Evolutionary conservation across 2,888 invertebrate genomes (phyloP), one percentile per base, ranked within the genome.

Genomic region (Melinaea menophilus): DNA sequence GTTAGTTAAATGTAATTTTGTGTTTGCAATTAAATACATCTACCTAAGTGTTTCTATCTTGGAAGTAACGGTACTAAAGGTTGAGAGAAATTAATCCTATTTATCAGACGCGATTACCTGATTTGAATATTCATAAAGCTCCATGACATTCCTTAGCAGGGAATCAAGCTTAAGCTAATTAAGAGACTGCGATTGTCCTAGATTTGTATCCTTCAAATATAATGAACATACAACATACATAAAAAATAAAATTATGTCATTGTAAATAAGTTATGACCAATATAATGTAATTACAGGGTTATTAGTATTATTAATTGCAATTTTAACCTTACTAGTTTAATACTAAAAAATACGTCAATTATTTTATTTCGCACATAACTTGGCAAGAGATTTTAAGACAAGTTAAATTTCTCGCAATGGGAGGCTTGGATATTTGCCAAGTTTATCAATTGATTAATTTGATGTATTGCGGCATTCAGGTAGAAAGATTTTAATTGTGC

Each of bases 71-170:
- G 41, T 41, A 62, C 65, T 56, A 58, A 59, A 71, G 71, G 71
- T 71, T 73, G 75, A 74, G 71, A 73, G 71, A 73, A 76, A 74
- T 75, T 74, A 75, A 75, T 73, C 74, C 71, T 74, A 74, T 77
- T 76, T 74, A 74, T 67, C 71, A 72, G 69, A 71, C 73, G 65
- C 66, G 72, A 74, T 72, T 74, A 72, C 71, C 70, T 69, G 67
- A 70, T 72, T 69, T 75, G 73, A 75, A 76, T 76, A 77, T 77
- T 77, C 75, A 77, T 75, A 71, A 72, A 68, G 69, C 70, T 69
- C 71, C 71, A 75, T 75, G 73, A 74, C 69, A 73, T 75, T 71
- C 73, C 74, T 72, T 71, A 68, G 73, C 59, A 65, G 70, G 67
- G 67, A 60, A 65, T 67, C 66, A 67, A 68, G 69, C 67, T 69